Conservation (phyloP, 2,888 invertebrate species). For the Eupithecia dodoneata region DNA sequence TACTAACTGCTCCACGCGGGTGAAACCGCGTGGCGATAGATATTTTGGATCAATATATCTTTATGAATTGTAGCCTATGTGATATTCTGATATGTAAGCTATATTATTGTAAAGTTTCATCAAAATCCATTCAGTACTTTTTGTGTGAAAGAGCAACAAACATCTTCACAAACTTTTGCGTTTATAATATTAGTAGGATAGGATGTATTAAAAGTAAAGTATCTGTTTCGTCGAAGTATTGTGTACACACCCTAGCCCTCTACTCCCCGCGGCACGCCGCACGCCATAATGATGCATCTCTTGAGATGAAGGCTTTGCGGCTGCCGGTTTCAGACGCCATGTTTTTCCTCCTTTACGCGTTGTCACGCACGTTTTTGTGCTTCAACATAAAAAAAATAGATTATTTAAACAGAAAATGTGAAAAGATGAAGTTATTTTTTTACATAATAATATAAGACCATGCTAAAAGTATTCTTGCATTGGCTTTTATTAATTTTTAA, state of each 20-base stretch:
- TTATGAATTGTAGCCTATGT: too few species aligned
- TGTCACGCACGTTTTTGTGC: slow-evolving; percentile 58
- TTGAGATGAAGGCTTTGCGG: slow-evolving; percentile 71
- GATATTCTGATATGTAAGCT: too few species aligned
- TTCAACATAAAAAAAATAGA: slow-evolving; percentile 20
- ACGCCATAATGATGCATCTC: slow-evolving; percentile 80
- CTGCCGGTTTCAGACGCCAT: slow-evolving; percentile 59
- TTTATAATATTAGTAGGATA: too few species aligned
- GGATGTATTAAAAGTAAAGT: neutral
- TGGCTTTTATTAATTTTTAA: neutral
- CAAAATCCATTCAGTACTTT: too few species aligned
- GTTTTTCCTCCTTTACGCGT: slow-evolving; percentile 60
- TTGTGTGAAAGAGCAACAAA: too few species aligned
- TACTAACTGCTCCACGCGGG: too few species aligned
- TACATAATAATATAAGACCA: neutral
- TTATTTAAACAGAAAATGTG: neutral
- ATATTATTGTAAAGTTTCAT: too few species aligned
- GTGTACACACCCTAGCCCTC: slow-evolving; percentile 47
- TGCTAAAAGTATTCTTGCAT: neutral
- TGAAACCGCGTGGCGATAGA: too few species aligned
- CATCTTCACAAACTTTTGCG: too few species aligned
- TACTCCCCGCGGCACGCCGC: slow-evolving; percentile 63
- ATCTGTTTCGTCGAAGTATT: neutral
- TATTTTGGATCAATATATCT: too few species aligned
- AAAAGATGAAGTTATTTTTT: neutral